phyloP scores from a whole-genome alignment of 2,888 invertebrate species.

The Nomada flava region DNA sequence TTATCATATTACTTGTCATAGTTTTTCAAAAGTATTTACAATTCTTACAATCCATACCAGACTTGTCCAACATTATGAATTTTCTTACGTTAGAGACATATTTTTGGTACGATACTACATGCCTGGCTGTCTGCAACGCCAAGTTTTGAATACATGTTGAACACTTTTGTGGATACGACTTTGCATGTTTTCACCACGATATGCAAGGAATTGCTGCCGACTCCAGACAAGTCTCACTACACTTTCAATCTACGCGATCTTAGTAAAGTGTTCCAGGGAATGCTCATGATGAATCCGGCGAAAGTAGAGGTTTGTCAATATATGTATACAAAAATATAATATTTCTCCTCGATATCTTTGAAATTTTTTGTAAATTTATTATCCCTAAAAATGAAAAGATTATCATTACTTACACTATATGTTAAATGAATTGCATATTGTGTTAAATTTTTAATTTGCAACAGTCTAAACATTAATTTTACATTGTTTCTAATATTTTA shows the following conservation, averaged over 20 bases:
- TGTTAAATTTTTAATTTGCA: too few species aligned
- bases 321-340: not conserved
- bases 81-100: conserved; percentile 83
- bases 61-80: too few species aligned
- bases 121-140: conserved; percentile 87
- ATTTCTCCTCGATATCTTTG: not conserved
- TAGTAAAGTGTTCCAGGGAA: conserved; percentile 93
- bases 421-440: too few species aligned
- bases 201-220: conserved; percentile 91
- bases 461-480: too few species aligned
- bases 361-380: too few species aligned
- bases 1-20: too few species aligned
- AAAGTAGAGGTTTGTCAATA: conserved; percentile 85
- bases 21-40: too few species aligned
- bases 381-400: too few species aligned
- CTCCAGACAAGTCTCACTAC: conserved; percentile 95
- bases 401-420: too few species aligned
- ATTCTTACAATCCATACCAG: too few species aligned
- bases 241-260: conserved; percentile 95
- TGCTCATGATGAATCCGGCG: conserved; percentile 89
- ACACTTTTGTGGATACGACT: conserved; percentile 88
- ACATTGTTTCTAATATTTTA: too few species aligned
- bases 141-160: conserved; percentile 70
- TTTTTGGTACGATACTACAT: conserved; percentile 89
- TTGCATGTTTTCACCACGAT: conserved; percentile 89